Conservation (phyloP, 2,888 invertebrate genomes). For the Onthophagus sagittarius region DNA sequence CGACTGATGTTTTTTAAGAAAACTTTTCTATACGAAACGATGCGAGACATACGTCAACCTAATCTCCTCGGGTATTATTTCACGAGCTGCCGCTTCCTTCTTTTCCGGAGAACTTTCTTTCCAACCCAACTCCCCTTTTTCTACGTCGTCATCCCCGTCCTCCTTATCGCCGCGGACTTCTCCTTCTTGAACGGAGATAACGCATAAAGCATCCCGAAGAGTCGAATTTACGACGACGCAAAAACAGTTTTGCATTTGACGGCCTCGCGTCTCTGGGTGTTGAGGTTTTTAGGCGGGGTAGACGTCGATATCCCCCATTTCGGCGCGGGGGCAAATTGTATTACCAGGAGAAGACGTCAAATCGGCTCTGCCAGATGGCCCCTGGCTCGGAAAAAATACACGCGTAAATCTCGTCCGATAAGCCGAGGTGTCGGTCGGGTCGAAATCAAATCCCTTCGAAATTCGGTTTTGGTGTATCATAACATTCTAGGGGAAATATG, state of each 20-base stretch:
- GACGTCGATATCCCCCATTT: constrained; percentile 4
- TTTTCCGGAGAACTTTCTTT: not conserved
- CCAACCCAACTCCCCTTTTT: not conserved
- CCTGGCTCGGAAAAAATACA: not conserved
- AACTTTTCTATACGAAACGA: not conserved
- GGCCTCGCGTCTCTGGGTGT: not conserved
- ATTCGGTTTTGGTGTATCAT: not conserved
- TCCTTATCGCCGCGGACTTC: no score
- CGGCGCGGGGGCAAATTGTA: constrained; percentile 4
- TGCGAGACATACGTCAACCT: not conserved
- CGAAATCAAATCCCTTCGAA: not conserved
- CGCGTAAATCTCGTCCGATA: constrained; percentile 1
- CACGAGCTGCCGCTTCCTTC: not conserved
- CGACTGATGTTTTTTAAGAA: not conserved
- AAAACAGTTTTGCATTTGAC: constrained; percentile 9
- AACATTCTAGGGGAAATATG: not conserved
- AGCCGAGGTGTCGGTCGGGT: not conserved
- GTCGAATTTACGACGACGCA: not conserved
- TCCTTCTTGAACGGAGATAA: not conserved
- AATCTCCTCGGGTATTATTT: not conserved
- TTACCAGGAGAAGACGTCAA: constrained; percentile 7
- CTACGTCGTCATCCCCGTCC: not conserved
- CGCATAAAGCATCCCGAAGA: constrained; percentile 7
- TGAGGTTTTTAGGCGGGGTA: not conserved
- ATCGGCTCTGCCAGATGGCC: constrained; percentile 2